Evolutionary conservation across 2,797 vertebrate species (phyloP).

Genomic region (Diplodus sargus): DNA sequence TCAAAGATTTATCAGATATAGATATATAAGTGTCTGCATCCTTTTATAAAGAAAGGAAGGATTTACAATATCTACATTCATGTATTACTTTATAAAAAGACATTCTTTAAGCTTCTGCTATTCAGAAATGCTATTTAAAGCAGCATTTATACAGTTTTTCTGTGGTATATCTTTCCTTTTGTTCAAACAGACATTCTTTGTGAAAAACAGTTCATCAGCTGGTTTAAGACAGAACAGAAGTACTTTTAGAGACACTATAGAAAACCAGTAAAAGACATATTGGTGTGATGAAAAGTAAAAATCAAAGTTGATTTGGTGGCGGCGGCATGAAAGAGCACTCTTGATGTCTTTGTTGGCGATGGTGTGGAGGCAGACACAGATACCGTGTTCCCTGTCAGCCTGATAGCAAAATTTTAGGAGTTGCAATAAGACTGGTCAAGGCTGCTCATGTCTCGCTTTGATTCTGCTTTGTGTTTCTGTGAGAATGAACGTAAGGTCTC

Average conservation of each 20-base stretch:
- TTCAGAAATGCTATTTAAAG: too few species aligned
- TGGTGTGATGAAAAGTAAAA: slow-evolving; percentile 10
- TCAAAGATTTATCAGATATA: too few species aligned
- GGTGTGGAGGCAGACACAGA: slow-evolving; percentile 75
- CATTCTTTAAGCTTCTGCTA: too few species aligned
- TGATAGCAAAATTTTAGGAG: slow-evolving; percentile 87
- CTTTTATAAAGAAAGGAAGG: not conserved
- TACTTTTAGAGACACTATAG: not conserved
- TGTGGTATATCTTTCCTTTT: too few species aligned
- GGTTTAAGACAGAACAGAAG: not conserved
- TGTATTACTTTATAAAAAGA: too few species aligned
- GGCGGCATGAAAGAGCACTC: slow-evolving; percentile 33
- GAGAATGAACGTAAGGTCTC: slow-evolving; percentile 30
- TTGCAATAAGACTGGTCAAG: slow-evolving; percentile 86
- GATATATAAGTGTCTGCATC: not conserved
- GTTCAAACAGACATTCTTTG: not conserved
- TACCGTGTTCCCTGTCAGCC: slow-evolving; percentile 84
- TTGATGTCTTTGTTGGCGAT: slow-evolving; percentile 76
- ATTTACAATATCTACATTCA: not conserved
- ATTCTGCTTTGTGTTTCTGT: slow-evolving; percentile 40
- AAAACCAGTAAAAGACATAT: not conserved
- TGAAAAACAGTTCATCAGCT: not conserved
- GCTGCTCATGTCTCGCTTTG: slow-evolving; percentile 77
- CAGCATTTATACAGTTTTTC: too few species aligned
- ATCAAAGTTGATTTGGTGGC: not conserved